These are phyloP conservation scores for Okapia johnstoni DNA, from an alignment of 2,113 vertebrate genomes.

Conservation along the genomic window DNA sequence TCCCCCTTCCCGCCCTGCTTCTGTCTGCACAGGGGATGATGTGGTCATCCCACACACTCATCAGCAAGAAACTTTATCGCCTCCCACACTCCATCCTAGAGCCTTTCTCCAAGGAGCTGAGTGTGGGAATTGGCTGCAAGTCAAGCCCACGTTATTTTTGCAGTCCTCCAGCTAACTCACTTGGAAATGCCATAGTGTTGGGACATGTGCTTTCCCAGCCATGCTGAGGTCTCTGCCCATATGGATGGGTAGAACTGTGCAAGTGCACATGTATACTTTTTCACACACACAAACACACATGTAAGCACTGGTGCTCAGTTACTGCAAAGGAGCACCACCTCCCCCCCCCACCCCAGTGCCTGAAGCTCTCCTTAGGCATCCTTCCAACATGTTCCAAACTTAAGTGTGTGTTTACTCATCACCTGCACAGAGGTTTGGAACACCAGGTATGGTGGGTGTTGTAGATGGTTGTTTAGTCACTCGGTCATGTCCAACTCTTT, in stretches of 20 bases:
- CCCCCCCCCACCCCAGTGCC: neutral
- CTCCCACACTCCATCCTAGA: conserved; percentile 63
- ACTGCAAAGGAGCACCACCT: neutral
- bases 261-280: neutral
- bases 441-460: neutral
- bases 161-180: conserved; percentile 52
- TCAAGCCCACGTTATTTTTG: conserved; percentile 70
- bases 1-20: neutral
- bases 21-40: conserved; percentile 35
- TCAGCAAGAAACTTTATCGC: conserved; percentile 59
- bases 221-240: conserved; percentile 17
- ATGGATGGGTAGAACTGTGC: neutral
- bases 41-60: conserved; percentile 65
- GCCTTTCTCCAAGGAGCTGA: conserved; percentile 53
- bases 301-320: neutral
- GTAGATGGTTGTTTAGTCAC: neutral
- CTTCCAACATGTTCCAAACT: neutral
- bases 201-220: conserved; percentile 72
- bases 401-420: neutral
- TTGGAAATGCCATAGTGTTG: conserved; percentile 65
- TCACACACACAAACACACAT: neutral
- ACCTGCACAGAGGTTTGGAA: neutral
- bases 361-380: neutral
- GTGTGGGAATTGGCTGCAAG: conserved; percentile 72
- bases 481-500: neutral